Conservation (phyloP, 2,113 vertebrate species). For the Brachyistius frenatus region DNA sequence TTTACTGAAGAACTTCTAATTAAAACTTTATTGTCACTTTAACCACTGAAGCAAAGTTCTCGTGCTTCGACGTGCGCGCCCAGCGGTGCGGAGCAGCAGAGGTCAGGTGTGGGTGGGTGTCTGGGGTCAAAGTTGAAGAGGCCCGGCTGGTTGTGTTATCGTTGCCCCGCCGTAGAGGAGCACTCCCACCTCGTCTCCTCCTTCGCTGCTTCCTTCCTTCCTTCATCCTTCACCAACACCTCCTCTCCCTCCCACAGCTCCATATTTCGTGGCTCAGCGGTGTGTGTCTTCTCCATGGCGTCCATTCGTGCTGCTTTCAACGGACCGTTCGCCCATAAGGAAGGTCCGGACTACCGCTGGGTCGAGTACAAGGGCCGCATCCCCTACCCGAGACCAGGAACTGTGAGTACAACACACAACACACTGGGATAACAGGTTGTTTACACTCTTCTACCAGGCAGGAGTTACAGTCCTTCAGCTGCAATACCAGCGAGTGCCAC, state of each 20-base stretch:
- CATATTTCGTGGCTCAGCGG: constrained; percentile 86
- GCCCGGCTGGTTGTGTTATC: constrained; percentile 70
- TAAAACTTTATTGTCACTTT: no score
- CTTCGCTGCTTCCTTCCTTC: background rate
- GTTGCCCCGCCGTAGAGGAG: constrained; percentile 54
- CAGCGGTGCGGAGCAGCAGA: background rate
- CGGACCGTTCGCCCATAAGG: constrained; percentile 89
- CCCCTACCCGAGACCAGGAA: constrained; percentile 89
- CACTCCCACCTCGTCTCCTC: constrained; percentile 24
- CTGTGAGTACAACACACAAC: constrained; percentile 74
- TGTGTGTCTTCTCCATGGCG: constrained; percentile 88
- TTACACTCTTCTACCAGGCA: no score
- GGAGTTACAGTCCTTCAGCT: no score
- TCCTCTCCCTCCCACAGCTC: constrained; percentile 71
- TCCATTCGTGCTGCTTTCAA: constrained; percentile 88
- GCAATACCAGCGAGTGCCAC: no score
- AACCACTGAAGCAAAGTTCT: no score
- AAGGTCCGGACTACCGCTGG: constrained; percentile 89
- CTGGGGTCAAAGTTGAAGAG: constrained; percentile 67
- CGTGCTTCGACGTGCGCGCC: constrained; percentile 20
- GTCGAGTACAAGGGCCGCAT: constrained; percentile 88
- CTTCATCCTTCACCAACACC: background rate
- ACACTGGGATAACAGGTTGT: no score
- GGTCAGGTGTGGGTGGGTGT: constrained; percentile 28
- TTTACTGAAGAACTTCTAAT: no score